Percentiles rank a stretch among this genome's conserved stretches.
These are phyloP conservation scores for Eriosoma lanigerum DNA, from an alignment of 1,140 invertebrate genomes.

Conservation along the genomic window DNA sequence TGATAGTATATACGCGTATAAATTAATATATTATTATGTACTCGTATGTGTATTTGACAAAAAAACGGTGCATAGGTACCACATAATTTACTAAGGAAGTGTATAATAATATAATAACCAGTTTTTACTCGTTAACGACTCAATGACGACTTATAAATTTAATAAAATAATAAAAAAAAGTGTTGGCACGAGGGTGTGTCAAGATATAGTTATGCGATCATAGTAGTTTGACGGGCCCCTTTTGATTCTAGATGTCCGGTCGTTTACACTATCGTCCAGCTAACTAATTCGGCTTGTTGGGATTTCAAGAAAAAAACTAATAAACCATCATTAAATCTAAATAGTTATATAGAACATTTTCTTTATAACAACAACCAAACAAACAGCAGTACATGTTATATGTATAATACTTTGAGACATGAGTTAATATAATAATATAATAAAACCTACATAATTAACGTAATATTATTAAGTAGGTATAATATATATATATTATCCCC, in stretches of 20 bases:
- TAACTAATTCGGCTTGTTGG: constrained; percentile 10
- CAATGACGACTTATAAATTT: constrained; percentile 35
- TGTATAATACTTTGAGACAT: not conserved
- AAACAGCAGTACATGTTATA: not conserved
- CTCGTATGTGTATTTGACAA: not conserved
- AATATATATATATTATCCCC: too few relatives aligned
- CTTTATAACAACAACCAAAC: not conserved
- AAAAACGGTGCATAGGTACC: not conserved
- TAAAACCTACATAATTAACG: not conserved
- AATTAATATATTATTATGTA: too few relatives aligned
- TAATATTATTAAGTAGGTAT: too few relatives aligned
- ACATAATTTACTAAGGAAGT: constrained; percentile 16
- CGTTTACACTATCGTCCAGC: not conserved
- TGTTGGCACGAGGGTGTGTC: constrained; percentile 42
- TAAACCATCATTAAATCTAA: constrained; percentile 22
- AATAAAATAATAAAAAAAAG: constrained; percentile 48
- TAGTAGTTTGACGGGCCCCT: constrained; percentile 21
- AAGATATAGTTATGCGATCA: not conserved
- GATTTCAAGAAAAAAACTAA: not conserved
- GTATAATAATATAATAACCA: constrained; percentile 31
- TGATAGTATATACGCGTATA: too few relatives aligned
- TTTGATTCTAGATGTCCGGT: constrained; percentile 44
- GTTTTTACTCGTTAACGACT: constrained; percentile 30
- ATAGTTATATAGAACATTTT: not conserved
- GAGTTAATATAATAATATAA: not conserved